phyloP scores from a whole-genome alignment of 2,888 invertebrate genomes.

The Macaria notata region DNA sequence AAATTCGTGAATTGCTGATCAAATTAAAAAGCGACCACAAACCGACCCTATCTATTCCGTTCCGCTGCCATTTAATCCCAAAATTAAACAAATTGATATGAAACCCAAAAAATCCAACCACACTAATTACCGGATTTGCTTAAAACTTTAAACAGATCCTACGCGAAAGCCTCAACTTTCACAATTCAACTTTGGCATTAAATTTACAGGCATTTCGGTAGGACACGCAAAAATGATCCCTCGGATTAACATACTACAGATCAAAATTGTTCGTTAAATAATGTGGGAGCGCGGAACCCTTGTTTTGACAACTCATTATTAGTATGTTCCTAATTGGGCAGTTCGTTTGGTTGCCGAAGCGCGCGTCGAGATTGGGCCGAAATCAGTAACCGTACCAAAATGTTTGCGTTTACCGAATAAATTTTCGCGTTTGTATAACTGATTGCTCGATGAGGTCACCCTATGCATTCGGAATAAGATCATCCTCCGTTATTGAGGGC shows the following conservation, averaged over 20 bases:
- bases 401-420: slow-evolving; percentile 68
- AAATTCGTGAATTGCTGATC: slow-evolving; percentile 2
- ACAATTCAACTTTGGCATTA: slow-evolving; percentile 76
- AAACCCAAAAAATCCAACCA: slow-evolving; percentile 47
- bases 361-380: slow-evolving; percentile 45
- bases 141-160: slow-evolving; percentile 71
- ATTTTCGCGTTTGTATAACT: slow-evolving; percentile 73
- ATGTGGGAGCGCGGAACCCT: slow-evolving; percentile 49
- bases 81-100: slow-evolving; percentile 32
- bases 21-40: slow-evolving; percentile 8
- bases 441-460: slow-evolving; percentile 65
- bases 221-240: slow-evolving; percentile 40
- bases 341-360: slow-evolving; percentile 40
- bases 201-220: slow-evolving; percentile 46
- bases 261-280: slow-evolving; percentile 28
- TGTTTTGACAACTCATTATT: slow-evolving; percentile 81
- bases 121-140: slow-evolving; percentile 71
- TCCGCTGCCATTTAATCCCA: slow-evolving; percentile 25
- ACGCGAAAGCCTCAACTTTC: slow-evolving; percentile 68
- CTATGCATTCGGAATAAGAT: slow-evolving; percentile 55
- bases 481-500: slow-evolving; percentile 22
- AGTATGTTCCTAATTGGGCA: slow-evolving; percentile 71
- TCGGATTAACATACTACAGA: slow-evolving; percentile 40
- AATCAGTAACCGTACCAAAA: slow-evolving; percentile 55
- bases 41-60: slow-evolving; percentile 8